Base-by-base conservation (phyloP, 2,113 vertebrate genomes). In the Hepsetus odoe region DNA sequence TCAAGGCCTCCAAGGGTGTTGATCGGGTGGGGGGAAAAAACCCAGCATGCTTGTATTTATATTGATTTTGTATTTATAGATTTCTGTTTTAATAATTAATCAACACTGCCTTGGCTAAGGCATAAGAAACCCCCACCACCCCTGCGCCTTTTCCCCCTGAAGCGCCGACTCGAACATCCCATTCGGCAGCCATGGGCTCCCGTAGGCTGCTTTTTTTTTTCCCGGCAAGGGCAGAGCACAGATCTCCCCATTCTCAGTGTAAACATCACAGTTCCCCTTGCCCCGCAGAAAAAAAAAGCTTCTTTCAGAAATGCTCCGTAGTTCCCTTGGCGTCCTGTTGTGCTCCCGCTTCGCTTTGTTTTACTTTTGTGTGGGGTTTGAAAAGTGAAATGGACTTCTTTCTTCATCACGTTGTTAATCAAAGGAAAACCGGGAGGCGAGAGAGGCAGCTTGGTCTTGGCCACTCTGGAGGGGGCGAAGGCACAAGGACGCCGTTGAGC, bases 281-380 rank as follows among this genome's bases (percentile, higher is more conserved):
- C 61, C 22, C 35, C 26, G 12, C 42, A 20, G n/a, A n/a, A n/a
- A 40, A n/a, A 32, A 33, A 58, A 44, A 22, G 51, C 49, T 16
- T 11, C 64, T 58, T 77, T 30, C 7, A 68, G 51, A 44, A 68
- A 51, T 8, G 11, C 35, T 56, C 74, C 22, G 35, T 18, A 1
- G 24, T 35, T 70, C 53, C 71, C 46, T 30, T 6, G 28, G 72
- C 69, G 46, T 53, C 72, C 76, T 51, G 35, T 71, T 13, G 82
- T 40, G 35, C 35, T 22, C 26, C 72, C 58, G 35, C 72, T 76
- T 53, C 20, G 33, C 51, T 77, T 74, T 71, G 38, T 58, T 59
- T 76, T 68, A 58, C 74, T 78, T 74, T 79, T 76, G 67, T 81
- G 33, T 40, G 32, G 32, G 24, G 49, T 77, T 72, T 71, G 51